Base-by-base conservation (phyloP, 2,888 invertebrate species). In the Drosophila meridionalis region DNA sequence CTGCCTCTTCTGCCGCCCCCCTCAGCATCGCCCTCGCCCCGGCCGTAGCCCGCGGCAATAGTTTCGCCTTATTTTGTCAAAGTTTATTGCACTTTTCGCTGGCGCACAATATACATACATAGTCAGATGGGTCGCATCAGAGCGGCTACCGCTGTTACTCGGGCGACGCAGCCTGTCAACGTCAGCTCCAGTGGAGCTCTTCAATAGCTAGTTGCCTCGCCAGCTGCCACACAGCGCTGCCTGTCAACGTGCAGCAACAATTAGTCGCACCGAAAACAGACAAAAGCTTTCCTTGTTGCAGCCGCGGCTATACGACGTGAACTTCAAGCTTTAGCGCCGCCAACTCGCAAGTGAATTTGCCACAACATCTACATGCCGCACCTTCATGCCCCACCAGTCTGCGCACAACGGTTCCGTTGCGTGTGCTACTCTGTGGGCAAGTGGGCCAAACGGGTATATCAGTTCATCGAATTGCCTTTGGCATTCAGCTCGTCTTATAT, bases 71-170 rank as follows among this genome's bases (percentile, higher is more conserved):
- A 71, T 77, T 84, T 80, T 79, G 82, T 79, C 79, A 89, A 82
- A 85, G 85, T 85, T 85, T 89, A 85, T 85, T 89, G 87, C 89
- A 89, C 89, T 87, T 82, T 82, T 85, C 71, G 70, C 65, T 60
- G 80, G 65, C 68, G 68, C 65, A 53, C 59, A 63, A 68, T 70
- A 70, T 73, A 45, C 45, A 45, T 12, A 68, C 45, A 45, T 26
- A 70, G 63, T 71, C 74, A 58, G 53, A 69, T 43, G 48, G 65
- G 70, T 32, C 26, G 20, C 50, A 34, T 47, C 62, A 69, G 63
- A 66, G 70, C 38, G 63, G 66, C 65, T 70, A 38, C 60, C 59
- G 59, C 65, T 61, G 66, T 52, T 52, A 20, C 12, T 52, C 52
- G 12, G 34, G 34, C 52, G 20, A 34, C 30, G 70, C 71, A 69